phyloP scores from a whole-genome alignment of 2,113 vertebrate genomes.

The Hiodon tergisus region DNA sequence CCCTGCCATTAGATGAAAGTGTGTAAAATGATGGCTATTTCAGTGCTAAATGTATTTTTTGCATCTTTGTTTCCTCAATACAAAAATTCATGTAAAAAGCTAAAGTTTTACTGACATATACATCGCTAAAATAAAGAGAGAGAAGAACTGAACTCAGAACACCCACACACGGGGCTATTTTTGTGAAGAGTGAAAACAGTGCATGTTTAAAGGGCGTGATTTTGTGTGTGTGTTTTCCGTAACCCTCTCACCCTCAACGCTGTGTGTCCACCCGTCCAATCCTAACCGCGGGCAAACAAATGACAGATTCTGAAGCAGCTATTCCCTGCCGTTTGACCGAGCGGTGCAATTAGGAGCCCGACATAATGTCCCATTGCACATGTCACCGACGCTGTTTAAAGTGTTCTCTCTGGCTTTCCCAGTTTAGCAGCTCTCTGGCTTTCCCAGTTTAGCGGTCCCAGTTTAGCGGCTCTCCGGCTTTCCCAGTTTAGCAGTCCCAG shows the following conservation, averaged over 20 bases:
- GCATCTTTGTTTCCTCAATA: not conserved
- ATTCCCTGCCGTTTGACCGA: no score
- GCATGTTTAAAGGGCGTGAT: not conserved
- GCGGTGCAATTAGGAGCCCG: not conserved
- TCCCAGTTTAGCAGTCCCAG: no score
- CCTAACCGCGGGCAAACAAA: not conserved
- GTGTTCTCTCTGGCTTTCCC: not conserved
- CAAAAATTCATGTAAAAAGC: not conserved
- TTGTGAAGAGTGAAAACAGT: not conserved
- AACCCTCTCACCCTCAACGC: not conserved
- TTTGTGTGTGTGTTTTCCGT: not conserved
- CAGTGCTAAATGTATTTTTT: not conserved
- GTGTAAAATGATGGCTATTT: not conserved
- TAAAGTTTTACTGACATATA: not conserved
- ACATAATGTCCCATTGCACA: not conserved
- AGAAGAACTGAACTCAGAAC: not conserved
- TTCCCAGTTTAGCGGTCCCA: no score
- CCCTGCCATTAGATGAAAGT: not conserved
- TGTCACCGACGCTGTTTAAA: not conserved
- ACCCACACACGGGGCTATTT: not conserved
- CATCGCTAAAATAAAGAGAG: not conserved
- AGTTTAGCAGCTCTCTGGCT: no score
- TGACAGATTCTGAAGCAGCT: no score
- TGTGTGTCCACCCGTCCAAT: not conserved
- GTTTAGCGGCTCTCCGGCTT: no score